These are phyloP conservation scores for Polyodon spathula DNA, from an alignment of 2,113 vertebrate genomes.

Conservation along the genomic window DNA sequence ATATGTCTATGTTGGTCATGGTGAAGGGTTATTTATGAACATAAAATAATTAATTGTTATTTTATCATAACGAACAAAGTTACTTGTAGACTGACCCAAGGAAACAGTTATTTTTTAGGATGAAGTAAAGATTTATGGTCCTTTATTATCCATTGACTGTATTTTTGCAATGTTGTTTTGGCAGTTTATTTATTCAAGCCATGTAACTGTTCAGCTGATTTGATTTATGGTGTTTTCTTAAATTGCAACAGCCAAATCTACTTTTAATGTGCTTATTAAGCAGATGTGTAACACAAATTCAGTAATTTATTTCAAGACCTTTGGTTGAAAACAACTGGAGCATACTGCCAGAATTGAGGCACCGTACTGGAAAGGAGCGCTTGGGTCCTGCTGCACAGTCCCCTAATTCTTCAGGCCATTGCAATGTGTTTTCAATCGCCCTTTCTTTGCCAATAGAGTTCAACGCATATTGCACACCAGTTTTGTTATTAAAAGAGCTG, in stretches of 20 bases:
- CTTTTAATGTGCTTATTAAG: not conserved
- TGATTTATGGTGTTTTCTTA: not conserved
- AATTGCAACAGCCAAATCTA: conserved; percentile 1
- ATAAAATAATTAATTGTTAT: too few relatives aligned
- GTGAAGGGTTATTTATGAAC: too few relatives aligned
- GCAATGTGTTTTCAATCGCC: not conserved
- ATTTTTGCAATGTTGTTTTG: not conserved
- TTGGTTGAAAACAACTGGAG: not conserved
- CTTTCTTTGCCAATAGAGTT: not conserved
- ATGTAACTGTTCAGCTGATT: not conserved
- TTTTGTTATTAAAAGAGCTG: not conserved
- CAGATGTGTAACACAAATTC: not conserved
- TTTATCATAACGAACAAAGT: too few relatives aligned
- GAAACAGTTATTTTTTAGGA: not conserved
- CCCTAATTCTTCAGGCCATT: not conserved
- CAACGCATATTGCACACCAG: not conserved
- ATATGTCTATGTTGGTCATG: too few relatives aligned
- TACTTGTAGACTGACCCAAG: not conserved
- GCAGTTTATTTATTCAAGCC: not conserved
- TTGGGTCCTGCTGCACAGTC: not conserved
- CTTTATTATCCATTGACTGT: not conserved
- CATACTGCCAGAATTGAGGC: not conserved
- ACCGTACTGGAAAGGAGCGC: not conserved
- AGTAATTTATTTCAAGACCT: not conserved
- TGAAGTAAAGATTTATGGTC: not conserved